Base-by-base conservation (phyloP, 2,113 vertebrate species). In the Xyrauchen texanus region DNA sequence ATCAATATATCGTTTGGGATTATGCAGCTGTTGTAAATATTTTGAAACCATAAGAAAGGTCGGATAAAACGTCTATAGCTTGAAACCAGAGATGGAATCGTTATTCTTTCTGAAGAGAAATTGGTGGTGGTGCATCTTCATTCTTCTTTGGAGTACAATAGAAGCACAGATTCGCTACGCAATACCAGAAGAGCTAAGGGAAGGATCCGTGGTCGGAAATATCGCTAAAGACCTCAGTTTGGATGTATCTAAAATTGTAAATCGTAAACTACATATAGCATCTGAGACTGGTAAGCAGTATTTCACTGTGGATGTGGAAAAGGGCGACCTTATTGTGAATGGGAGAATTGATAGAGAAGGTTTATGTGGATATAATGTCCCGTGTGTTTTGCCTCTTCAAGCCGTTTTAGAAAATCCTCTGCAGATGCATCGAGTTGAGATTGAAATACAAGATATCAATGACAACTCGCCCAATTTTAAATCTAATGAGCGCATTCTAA, bases 401-500 rank as follows among this genome's bases (percentile, higher is more conserved):
- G 80, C 86, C 6, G 71, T 85, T 15, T 58, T 85, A 2, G 88
- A 90, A 63, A 84, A 81, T 10, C 87, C 88, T 0, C 75, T 90
- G 62, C 85, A 87, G 67, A 81, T 92, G 51, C 87, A 88, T 63
- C 85, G 82, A 3, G 90, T 91, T 10, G 79, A 67, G 0, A 66
- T 84, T 10, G 85, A 86, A 12, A 81, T 86, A 64, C 63, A 78
- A 8, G 85, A 86, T 13, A 78, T 86, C 7, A 85, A 84, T 77
- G 84, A 95, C 68, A 94, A 94, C 4, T 76, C 21, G 88, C 0
- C 94, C 92, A 0, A 65, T 21, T 0, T 94, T 95, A 89, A 79
- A 73, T 86, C 85, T 12, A 61, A 86, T 34, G 21, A 34, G 21
- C 21, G 21, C 21, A 34, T 34, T 21, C 80, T 91, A 5, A 83